These are phyloP conservation scores for Caenorhabditis inopinata DNA, from an alignment of 1,140 invertebrate genomes.

Conservation along the genomic window DNA sequence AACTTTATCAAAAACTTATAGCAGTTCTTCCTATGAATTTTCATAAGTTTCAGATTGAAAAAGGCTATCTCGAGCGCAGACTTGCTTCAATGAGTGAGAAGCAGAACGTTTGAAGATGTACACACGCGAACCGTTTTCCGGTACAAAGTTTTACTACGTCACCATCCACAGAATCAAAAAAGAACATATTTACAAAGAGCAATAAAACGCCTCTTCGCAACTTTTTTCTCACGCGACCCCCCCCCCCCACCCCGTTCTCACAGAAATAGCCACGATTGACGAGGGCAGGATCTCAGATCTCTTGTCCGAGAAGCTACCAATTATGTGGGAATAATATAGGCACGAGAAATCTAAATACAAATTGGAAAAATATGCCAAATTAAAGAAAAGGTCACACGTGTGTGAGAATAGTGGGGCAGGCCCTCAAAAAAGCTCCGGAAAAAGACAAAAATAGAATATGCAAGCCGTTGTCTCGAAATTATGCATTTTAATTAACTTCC, in stretches of 20 bases:
- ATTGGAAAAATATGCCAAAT: background rate
- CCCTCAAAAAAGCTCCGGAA: background rate
- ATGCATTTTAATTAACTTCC: too few relatives aligned
- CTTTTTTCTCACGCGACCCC: slow-evolving; percentile 22
- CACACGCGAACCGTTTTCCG: slow-evolving; percentile 13
- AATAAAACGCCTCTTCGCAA: slow-evolving; percentile 24
- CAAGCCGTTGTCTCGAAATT: too few relatives aligned
- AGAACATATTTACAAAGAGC: background rate
- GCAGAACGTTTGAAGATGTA: background rate
- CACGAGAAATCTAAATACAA: slow-evolving; percentile 2
- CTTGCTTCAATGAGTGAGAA: too few relatives aligned
- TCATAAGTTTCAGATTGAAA: too few relatives aligned
- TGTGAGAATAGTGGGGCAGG: background rate
- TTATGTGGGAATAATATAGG: too few relatives aligned
- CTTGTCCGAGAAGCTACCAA: background rate
- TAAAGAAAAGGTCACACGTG: too few relatives aligned
- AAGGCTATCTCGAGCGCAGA: too few relatives aligned
- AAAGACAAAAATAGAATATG: too few relatives aligned
- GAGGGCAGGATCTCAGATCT: background rate
- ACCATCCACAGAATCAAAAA: background rate
- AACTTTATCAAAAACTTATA: background rate
- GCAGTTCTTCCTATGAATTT: too few relatives aligned
- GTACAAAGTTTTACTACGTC: background rate
- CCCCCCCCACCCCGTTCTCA: too few relatives aligned
- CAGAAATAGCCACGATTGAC: background rate